These are phyloP conservation scores for Lithobates sylvaticus DNA, from an alignment of 2,797 vertebrate genomes.

Conservation along the genomic window DNA sequence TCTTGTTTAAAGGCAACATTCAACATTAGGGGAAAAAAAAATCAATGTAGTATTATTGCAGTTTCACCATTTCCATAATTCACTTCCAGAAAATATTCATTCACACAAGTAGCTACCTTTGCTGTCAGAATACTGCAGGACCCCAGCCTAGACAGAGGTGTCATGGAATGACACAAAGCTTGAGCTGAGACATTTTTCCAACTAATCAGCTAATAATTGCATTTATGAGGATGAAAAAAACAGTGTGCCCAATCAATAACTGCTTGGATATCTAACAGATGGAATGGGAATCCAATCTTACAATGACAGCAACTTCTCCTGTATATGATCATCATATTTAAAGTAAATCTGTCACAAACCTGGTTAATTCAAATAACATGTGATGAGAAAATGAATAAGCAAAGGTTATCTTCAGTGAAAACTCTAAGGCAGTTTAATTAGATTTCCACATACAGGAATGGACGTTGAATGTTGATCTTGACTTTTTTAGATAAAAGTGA, in stretches of 20 bases:
- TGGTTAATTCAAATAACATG: neutral
- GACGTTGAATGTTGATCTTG: neutral
- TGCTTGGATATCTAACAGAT: neutral
- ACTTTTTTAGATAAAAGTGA: neutral
- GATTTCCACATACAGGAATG: neutral
- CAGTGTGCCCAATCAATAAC: neutral
- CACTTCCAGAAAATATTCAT: neutral
- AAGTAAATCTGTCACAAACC: too few species aligned
- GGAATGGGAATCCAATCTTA: neutral
- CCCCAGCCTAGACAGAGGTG: neutral
- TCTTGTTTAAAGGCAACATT: too few species aligned
- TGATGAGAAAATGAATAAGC: neutral
- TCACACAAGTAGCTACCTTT: neutral
- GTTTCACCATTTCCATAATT: neutral
- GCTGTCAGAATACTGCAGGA: neutral
- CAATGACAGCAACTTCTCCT: neutral
- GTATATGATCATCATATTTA: too few species aligned
- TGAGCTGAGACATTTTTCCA: neutral
- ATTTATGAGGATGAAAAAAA: neutral
- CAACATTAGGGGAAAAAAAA: too few species aligned
- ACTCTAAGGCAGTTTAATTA: neutral
- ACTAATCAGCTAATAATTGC: neutral
- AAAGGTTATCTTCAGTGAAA: neutral
- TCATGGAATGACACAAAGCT: neutral
- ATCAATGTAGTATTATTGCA: too few species aligned